phyloP scores from a whole-genome alignment of 2,888 invertebrate genomes.

The Apamea epomidion region DNA sequence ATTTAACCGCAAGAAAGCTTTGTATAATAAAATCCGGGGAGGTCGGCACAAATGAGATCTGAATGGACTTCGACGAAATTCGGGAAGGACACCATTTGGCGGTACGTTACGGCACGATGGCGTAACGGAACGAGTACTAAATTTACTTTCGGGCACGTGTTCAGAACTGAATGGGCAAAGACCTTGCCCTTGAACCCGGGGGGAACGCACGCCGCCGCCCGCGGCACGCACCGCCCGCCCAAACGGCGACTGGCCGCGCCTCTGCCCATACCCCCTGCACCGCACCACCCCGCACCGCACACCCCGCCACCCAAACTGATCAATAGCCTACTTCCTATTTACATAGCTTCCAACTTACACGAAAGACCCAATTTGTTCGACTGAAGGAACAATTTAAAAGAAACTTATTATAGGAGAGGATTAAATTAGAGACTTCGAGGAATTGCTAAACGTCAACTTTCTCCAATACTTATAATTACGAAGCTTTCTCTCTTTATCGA shows the following conservation, averaged over 20 bases:
- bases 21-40: constrained; percentile 21
- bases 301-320: constrained; percentile 75
- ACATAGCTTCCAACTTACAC: constrained; percentile 74
- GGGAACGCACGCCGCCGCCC: constrained; percentile 83
- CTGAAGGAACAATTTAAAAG: constrained; percentile 54
- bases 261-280: constrained; percentile 68
- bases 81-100: constrained; percentile 63
- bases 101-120: constrained; percentile 78
- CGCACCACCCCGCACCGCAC: constrained; percentile 60
- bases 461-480: constrained; percentile 21
- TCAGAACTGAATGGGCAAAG: constrained; percentile 87
- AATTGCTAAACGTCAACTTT: constrained; percentile 19
- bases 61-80: constrained; percentile 50
- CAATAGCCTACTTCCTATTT: constrained; percentile 81
- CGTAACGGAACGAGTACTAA: constrained; percentile 86
- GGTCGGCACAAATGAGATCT: constrained; percentile 30
- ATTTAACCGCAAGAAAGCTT: constrained; percentile 31
- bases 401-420: constrained; percentile 7
- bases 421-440: constrained; percentile 33
- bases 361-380: constrained; percentile 43
- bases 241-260: constrained; percentile 80
- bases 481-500: constrained; percentile 14
- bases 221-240: constrained; percentile 86
- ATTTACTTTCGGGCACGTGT: constrained; percentile 90
- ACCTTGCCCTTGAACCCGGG: constrained; percentile 88